phyloP scores from a whole-genome alignment of 2,113 vertebrate genomes.

The Corydoras sp. region DNA sequence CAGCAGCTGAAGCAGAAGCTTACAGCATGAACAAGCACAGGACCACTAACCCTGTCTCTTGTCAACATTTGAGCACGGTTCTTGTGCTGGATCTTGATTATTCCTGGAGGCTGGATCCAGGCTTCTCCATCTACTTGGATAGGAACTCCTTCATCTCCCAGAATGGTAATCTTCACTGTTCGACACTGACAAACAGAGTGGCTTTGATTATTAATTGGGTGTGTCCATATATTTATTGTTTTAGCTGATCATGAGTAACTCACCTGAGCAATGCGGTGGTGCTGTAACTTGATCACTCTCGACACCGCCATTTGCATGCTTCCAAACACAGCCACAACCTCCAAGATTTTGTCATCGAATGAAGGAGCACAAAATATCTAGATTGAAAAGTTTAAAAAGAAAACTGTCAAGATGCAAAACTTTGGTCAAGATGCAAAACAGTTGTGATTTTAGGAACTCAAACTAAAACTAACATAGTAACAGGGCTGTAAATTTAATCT shows the following conservation, averaged over 20 bases:
- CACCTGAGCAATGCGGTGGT: constrained; percentile 96
- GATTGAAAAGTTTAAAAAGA: constrained; percentile 19
- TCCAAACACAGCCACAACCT: constrained; percentile 94
- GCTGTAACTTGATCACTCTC: constrained; percentile 93
- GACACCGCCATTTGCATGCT: constrained; percentile 98
- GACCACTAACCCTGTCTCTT: constrained; percentile 82
- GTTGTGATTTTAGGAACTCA: too few relatives aligned
- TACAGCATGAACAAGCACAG: not conserved
- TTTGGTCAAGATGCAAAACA: too few relatives aligned
- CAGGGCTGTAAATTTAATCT: too few relatives aligned
- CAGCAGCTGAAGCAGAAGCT: not conserved
- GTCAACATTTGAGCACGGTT: constrained; percentile 97
- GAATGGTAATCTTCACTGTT: constrained; percentile 95
- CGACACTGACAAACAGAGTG: constrained; percentile 70
- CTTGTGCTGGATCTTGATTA: constrained; percentile 97
- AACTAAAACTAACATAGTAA: too few relatives aligned
- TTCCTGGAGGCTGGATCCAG: constrained; percentile 93
- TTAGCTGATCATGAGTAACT: not conserved
- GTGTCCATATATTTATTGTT: not conserved
- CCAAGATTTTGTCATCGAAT: constrained; percentile 95
- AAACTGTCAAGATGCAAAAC: too few relatives aligned
- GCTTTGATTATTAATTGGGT: not conserved
- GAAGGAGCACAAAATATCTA: constrained; percentile 97
- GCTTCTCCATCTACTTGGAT: constrained; percentile 96
- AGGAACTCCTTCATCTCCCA: constrained; percentile 93